Percentiles rank a stretch among this genome's conserved stretches.
phyloP scores from a whole-genome alignment of 2,797 vertebrate genomes.

The Danio aesculapii region DNA sequence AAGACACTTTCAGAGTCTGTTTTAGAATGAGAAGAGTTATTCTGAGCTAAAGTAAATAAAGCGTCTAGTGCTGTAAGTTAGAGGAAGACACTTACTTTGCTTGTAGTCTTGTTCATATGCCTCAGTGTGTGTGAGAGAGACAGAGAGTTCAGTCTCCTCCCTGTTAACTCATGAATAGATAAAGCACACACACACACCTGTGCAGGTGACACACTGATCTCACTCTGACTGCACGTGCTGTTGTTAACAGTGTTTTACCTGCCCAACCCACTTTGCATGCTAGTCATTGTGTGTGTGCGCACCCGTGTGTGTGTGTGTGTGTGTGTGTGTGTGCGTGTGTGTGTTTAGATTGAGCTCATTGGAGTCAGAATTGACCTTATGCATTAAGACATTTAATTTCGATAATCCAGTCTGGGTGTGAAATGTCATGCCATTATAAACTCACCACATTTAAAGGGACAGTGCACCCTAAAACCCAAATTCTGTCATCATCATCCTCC shows the following conservation, averaged over 20 bases:
- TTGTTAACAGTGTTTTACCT: conserved; percentile 60
- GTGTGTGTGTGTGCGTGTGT: conserved; percentile 10
- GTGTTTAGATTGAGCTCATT: conserved; percentile 30
- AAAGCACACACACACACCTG: conserved; percentile 51
- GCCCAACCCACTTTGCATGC: conserved; percentile 76
- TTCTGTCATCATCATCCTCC: too few species aligned
- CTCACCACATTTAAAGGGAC: too few species aligned
- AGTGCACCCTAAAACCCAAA: too few species aligned
- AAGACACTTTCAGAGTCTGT: too few species aligned
- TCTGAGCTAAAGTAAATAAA: too few species aligned
- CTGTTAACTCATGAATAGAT: conserved; percentile 31
- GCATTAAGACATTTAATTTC: too few species aligned
- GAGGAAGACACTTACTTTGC: conserved; percentile 7
- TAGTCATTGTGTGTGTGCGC: conserved; percentile 13
- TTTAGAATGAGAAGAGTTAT: too few species aligned
- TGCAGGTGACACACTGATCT: conserved; percentile 66
- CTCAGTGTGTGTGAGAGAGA: conserved; percentile 9
- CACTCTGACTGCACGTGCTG: conserved; percentile 67
- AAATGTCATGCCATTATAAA: too few species aligned
- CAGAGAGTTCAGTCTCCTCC: conserved; percentile 24
- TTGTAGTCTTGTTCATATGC: conserved; percentile 10
- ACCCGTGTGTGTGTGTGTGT: background rate
- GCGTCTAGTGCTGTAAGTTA: background rate
- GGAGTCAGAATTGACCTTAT: too few species aligned
- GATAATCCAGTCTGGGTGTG: too few species aligned